A percentile compares a stretch with the other conserved stretches of the same genome.
phyloP scores from a whole-genome alignment of 2,888 invertebrate genomes.

The Lordiphosa andalusiaca region DNA sequence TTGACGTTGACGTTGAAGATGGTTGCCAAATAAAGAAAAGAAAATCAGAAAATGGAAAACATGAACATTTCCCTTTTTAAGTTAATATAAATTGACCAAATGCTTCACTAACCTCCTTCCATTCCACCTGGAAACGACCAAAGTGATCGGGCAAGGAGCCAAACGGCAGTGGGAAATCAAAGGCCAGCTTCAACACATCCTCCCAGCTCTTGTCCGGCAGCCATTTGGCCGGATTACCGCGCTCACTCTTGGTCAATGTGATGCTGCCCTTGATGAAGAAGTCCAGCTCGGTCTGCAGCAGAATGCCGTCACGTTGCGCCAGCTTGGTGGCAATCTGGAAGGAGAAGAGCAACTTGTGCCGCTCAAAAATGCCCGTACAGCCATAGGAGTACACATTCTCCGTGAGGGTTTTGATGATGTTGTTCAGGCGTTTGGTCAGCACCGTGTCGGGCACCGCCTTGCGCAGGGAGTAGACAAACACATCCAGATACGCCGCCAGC shows the following conservation, averaged over 20 bases:
- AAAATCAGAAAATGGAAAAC: conserved; percentile 25
- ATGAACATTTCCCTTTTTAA: conserved; percentile 21
- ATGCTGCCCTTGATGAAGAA: conserved; percentile 95
- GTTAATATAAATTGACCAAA: conserved; percentile 5
- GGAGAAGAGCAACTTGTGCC: conserved; percentile 93
- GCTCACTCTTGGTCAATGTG: conserved; percentile 86
- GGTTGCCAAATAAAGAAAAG: conserved; percentile 32
- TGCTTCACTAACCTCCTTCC: conserved; percentile 84
- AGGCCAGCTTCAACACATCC: conserved; percentile 87
- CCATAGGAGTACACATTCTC: conserved; percentile 95
- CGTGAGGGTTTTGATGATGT: conserved; percentile 92
- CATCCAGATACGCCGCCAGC: conserved; percentile 90
- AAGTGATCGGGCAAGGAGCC: conserved; percentile 84
- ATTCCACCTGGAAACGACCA: conserved; percentile 81
- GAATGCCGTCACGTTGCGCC: conserved; percentile 85
- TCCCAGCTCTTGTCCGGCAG: conserved; percentile 89
- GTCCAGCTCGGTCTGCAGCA: conserved; percentile 88
- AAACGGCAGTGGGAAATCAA: conserved; percentile 86
- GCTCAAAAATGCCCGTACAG: conserved; percentile 95
- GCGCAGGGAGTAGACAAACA: conserved; percentile 89
- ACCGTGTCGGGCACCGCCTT: conserved; percentile 91
- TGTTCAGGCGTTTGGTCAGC: conserved; percentile 86
- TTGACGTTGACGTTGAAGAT: conserved; percentile 56
- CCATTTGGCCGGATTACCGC: conserved; percentile 87
- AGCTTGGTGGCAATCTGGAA: conserved; percentile 94